Conservation (phyloP, 2,888 invertebrate genomes). For the Colletes collaris region DNA sequence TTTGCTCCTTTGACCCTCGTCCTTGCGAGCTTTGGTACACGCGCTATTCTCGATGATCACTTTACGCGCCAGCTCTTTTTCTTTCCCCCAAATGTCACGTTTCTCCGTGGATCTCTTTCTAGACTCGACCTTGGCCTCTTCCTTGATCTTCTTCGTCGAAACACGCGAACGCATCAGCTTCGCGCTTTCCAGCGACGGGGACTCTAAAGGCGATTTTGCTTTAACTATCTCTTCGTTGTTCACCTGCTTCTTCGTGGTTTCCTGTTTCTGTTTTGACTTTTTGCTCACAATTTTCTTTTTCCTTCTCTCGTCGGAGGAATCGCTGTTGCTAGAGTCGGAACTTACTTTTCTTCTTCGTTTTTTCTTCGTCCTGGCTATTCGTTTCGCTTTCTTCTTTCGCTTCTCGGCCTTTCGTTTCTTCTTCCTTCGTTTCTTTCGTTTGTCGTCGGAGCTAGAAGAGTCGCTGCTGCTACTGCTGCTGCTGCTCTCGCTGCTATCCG, state of each 20-base stretch:
- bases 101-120: conserved; percentile 43
- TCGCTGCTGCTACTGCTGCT: conserved; percentile 76
- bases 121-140: conserved; percentile 37
- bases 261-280: conserved; percentile 42
- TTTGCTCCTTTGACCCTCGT: conserved; percentile 39
- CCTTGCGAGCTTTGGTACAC: conserved; percentile 36
- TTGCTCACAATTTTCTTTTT: conserved; percentile 52
- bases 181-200: conserved; percentile 12
- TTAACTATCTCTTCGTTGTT: conserved; percentile 39
- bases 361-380: conserved; percentile 68
- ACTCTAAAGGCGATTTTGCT: conserved; percentile 41
- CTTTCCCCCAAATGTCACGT: conserved; percentile 38
- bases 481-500: conserved; percentile 73
- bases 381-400: conserved; percentile 74
- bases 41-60: conserved; percentile 17
- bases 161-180: conserved; percentile 33
- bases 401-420: conserved; percentile 66
- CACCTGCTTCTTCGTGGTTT: conserved; percentile 30
- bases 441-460: conserved; percentile 71
- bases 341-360: conserved; percentile 73
- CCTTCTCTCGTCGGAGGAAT: conserved; percentile 71
- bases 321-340: conserved; percentile 75
- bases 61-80: conserved; percentile 39
- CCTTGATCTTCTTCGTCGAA: conserved; percentile 55
- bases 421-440: conserved; percentile 67